phyloP scores from a whole-genome alignment of 2,113 vertebrate species.

The Ptychochromis oligacanthus region DNA sequence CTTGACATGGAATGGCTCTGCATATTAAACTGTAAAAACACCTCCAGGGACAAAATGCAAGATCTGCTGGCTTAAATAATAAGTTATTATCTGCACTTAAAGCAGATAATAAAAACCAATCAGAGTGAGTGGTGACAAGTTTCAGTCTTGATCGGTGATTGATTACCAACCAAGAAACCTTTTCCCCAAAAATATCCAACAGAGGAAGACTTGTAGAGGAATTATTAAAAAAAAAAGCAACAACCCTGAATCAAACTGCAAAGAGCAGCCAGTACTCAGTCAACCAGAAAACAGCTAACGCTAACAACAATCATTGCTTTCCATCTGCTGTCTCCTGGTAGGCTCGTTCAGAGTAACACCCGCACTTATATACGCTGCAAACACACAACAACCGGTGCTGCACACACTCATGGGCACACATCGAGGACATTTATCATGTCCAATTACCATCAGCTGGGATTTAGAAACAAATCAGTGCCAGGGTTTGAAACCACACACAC shows the following conservation, averaged over 20 bases:
- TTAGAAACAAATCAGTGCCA: constrained; percentile 15
- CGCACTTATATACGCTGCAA: not conserved
- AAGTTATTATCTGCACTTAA: not conserved
- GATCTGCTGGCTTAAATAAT: not conserved
- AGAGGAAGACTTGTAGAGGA: not conserved
- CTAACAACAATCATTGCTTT: not conserved
- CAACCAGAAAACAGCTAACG: not conserved
- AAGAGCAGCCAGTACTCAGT: not conserved
- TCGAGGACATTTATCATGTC: constrained; percentile 58
- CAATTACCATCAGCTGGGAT: constrained; percentile 29
- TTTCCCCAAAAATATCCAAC: not conserved
- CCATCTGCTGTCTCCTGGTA: not conserved
- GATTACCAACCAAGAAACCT: not conserved
- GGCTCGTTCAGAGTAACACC: not conserved
- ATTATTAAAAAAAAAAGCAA: too few species aligned
- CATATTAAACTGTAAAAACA: not conserved
- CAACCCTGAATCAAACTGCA: not conserved
- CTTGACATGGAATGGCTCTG: not conserved
- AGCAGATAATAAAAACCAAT: not conserved
- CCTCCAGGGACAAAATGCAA: not conserved
- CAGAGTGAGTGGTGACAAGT: too few species aligned
- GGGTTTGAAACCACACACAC: constrained; percentile 24
- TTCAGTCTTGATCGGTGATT: not conserved
- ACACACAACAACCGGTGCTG: not conserved
- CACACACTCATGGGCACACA: constrained; percentile 7